A percentile compares a stretch with the other conserved stretches of the same genome.
Conservation (phyloP, 2,797 vertebrate genomes). For the Sandelia bainsii region DNA sequence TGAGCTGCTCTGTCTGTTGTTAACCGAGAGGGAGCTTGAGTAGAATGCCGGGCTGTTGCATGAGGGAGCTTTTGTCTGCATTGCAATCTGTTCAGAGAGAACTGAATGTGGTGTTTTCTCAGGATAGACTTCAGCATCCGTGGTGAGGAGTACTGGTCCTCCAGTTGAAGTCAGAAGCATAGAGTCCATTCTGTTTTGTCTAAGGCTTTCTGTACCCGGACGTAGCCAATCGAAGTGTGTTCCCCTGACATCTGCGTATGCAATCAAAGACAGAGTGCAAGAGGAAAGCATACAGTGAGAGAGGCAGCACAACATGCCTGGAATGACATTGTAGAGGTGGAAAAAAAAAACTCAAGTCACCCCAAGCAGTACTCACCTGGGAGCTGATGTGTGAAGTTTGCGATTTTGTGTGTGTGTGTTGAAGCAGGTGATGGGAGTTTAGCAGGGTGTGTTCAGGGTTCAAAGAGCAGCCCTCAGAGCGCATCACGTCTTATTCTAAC, state of each 20-base stretch:
- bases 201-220: slow-evolving; percentile 22
- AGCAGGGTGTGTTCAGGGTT: slow-evolving; percentile 79
- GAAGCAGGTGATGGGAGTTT: slow-evolving; percentile 81
- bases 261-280: slow-evolving; percentile 58
- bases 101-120: slow-evolving; percentile 8
- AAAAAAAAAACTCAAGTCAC: slow-evolving; percentile 72
- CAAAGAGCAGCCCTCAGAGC: slow-evolving; percentile 78
- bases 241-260: slow-evolving; percentile 55
- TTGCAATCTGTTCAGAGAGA: slow-evolving; percentile 35
- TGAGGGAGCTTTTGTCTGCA: slow-evolving; percentile 28
- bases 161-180: slow-evolving; percentile 18
- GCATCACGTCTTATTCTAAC: slow-evolving; percentile 75
- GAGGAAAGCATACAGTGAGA: slow-evolving; percentile 30
- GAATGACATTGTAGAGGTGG: slow-evolving; percentile 78
- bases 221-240: slow-evolving; percentile 25
- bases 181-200: slow-evolving; percentile 12
- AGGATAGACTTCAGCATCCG: not conserved
- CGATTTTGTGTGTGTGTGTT: slow-evolving; percentile 56
- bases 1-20: slow-evolving; percentile 20
- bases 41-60: slow-evolving; percentile 14
- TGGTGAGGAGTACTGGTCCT: slow-evolving; percentile 10
- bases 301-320: slow-evolving; percentile 54
- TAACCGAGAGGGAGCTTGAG: slow-evolving; percentile 15
- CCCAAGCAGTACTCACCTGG: slow-evolving; percentile 74
- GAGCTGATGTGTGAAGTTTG: slow-evolving; percentile 73